Evolutionary conservation across 2,113 vertebrate genomes (phyloP), one percentile per base, ranked within the genome.

Genomic region (Etheostoma spectabile): DNA sequence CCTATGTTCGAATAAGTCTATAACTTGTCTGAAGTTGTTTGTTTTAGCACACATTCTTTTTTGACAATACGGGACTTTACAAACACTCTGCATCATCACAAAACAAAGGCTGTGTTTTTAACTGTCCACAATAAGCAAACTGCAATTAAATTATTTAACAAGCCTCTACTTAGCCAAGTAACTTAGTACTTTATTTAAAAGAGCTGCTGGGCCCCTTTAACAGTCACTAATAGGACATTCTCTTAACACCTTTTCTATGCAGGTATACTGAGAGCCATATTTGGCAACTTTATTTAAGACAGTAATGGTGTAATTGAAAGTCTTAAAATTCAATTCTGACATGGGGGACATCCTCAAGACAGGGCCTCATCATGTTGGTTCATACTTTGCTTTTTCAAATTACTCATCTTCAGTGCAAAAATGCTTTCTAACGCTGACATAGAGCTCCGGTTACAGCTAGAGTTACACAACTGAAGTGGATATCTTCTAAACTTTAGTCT

Each of bases 1-100:
- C 42, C 65, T 38, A 88, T 77, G 65, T 84, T 64, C 19, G 59
- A 87, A 79, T 63, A 76, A 69, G 62, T 62, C 27, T 78, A 57
- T 16, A 70, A 55, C 35, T 42, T 82, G 64, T 80, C 45, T 79
- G n/a, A 62, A 56, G 24, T 57, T 51, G 33, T 63, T 55, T 72
- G 63, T 18, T 27, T 27, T 4, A 42, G 12, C 15, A 61, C 48
- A 53, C 13, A 33, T 48, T 24, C 3, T n/a, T n/a, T 13, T 52
- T 42, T 46, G 27, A 14, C 42, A 42, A 8, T 2, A 21, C 14
- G 4, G 8, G 4, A 57, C 52, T 42, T 77, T 19, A 35, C 14
- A 10, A 52, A 61, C 3, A 18, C 65, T 42, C 38, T 30, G 5
- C 51, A 6, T 45, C 5, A 38, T 53, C 30, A 14, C 19, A 53